A percentile compares a stretch with the other conserved stretches of the same genome.
These are phyloP conservation scores for Pyrrhia umbra DNA, from an alignment of 2,888 invertebrate genomes.

Conservation along the genomic window DNA sequence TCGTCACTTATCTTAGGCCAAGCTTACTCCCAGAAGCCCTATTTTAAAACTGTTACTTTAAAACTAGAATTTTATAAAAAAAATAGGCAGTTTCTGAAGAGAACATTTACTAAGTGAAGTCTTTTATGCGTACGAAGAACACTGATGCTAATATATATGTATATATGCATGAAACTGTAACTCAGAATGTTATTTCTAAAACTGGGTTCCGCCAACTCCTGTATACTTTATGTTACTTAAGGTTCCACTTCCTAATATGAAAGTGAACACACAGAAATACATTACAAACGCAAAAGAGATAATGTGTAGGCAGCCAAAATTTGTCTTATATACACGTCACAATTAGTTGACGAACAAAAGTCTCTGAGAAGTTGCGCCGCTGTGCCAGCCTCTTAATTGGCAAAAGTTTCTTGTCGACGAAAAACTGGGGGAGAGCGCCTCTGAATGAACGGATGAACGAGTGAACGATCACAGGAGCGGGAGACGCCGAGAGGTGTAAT, in stretches of 20 bases:
- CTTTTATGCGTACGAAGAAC: neutral
- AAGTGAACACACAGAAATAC: slow-evolving; percentile 50
- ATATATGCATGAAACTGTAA: neutral
- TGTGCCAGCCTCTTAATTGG: slow-evolving; percentile 76
- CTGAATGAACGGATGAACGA: slow-evolving; percentile 76
- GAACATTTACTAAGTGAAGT: neutral
- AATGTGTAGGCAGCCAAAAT: slow-evolving; percentile 71
- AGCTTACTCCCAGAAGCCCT: neutral
- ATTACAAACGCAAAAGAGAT: slow-evolving; percentile 63
- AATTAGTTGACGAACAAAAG: slow-evolving; percentile 76
- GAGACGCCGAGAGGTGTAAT: slow-evolving; percentile 73
- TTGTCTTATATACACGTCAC: slow-evolving; percentile 71
- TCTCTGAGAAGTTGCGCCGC: slow-evolving; percentile 72
- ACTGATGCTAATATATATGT: neutral
- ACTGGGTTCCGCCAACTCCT: slow-evolving; percentile 15
- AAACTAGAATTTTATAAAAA: neutral
- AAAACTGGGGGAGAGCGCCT: slow-evolving; percentile 71
- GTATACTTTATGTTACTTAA: slow-evolving; percentile 36
- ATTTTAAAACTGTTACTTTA: neutral
- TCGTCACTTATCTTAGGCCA: neutral
- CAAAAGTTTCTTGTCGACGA: slow-evolving; percentile 74
- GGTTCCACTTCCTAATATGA: slow-evolving; percentile 46
- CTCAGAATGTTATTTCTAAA: slow-evolving; percentile 34
- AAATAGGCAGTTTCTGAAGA: neutral
- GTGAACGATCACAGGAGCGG: slow-evolving; percentile 76